Base-by-base conservation (phyloP, 2,113 vertebrate genomes). In the Hippocampus barbouri region DNA sequence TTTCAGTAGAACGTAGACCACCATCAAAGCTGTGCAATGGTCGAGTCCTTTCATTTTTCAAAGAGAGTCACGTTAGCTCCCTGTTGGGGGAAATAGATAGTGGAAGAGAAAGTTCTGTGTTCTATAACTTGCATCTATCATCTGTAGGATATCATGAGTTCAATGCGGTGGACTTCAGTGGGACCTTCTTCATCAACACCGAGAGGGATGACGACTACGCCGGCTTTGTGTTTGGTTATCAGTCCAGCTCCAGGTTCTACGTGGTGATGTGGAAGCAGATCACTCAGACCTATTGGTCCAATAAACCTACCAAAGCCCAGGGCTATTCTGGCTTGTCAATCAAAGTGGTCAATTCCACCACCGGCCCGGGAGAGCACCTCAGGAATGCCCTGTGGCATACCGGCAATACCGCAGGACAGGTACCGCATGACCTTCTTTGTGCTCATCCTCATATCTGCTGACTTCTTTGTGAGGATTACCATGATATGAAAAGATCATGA, bases 191-290 rank as follows among this genome's bases (percentile, higher is more conserved):
- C 90, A 97, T 99, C 85, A 99, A 99, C 83, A 99, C 98, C 0
- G 96, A 99, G 77, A 91, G 98, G 68, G 97, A 99, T 56, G 97
- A 99, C 21, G 98, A 99, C 85, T 99, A 98, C 8, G 97, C 96
- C 1, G 98, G 97, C 53, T 99, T 99, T 78, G 97, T 99, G 65
- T 99, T 99, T 62, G 97, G 96, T 21, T 99, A 99, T 89, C 98
- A 99, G 82, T 99, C 98, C 66, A 99, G 98, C 83, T 96, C 96
- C 82, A 95, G 97, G 79, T 99, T 99, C 87, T 99, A 99, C 6
- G 98, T 99, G 9, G 97, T 99, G 59, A 99, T 99, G 98, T 99
- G 98, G 98, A 99, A 99, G 77, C 98, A 99, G 88, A 94, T 99
- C 74, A 99, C 98, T 0, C 98, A 99, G 84, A 95, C 98, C 8